A percentile compares a stretch with the other conserved stretches of the same genome.
Conservation (phyloP, 2,113 vertebrate genomes). For the Archocentrus centrarchus region DNA sequence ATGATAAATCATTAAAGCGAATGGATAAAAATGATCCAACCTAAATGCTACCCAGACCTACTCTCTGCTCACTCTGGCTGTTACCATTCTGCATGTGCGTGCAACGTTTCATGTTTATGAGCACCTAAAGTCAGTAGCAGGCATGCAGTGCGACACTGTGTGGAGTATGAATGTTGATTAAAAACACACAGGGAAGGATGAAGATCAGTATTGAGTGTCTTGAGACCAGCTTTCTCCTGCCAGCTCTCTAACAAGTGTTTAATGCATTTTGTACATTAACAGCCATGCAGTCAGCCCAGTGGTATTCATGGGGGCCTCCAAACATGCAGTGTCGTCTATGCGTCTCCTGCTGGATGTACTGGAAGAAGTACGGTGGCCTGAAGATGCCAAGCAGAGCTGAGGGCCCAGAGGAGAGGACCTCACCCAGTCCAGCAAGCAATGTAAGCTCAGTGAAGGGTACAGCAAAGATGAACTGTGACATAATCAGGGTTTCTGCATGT, state of each 20-base stretch:
- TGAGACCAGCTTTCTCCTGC: not conserved
- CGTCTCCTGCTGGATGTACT: constrained; percentile 97
- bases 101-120: constrained; percentile 3
- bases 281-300: constrained; percentile 95
- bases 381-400: constrained; percentile 98
- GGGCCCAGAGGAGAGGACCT: constrained; percentile 86
- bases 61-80: not conserved
- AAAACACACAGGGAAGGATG: not conserved
- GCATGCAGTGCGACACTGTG: not conserved
- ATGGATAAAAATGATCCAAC: not conserved
- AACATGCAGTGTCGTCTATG: constrained; percentile 98
- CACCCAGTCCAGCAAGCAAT: constrained; percentile 87
- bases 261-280: constrained; percentile 45
- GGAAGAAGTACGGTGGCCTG: constrained; percentile 98
- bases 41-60: not conserved
- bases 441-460: constrained; percentile 72
- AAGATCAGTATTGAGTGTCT: constrained; percentile 21
- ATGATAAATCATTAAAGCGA: not conserved
- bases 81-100: not conserved
- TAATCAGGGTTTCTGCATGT: not conserved
- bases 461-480: not conserved
- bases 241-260: not conserved
- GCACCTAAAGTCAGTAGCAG: not conserved
- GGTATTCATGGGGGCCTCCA: constrained; percentile 99
- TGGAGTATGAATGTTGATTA: constrained; percentile 13